Percentiles rank a stretch among this genome's conserved stretches.
Evolutionary conservation across 2,888 invertebrate species (phyloP).

Genomic region (Ceratothoa steindachneri): DNA sequence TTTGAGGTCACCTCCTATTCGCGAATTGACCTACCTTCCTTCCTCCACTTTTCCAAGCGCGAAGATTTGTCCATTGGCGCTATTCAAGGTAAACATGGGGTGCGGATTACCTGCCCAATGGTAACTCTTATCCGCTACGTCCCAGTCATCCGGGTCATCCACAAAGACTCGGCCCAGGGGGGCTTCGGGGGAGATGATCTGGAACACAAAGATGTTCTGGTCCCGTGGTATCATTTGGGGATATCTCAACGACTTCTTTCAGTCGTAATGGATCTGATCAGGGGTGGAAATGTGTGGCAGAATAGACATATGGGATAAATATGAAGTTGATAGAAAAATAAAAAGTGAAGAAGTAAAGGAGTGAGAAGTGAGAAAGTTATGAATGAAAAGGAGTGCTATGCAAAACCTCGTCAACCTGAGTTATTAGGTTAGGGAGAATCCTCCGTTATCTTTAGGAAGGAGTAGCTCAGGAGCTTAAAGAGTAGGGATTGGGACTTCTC

Average conservation of each 20-base stretch:
- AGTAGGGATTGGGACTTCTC: too few relatives aligned
- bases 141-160: constrained; percentile 21
- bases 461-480: too few relatives aligned
- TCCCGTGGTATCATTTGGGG: too few relatives aligned
- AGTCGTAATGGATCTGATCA: too few relatives aligned
- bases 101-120: constrained; percentile 13
- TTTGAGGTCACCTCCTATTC: too few relatives aligned
- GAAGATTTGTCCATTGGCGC: constrained; percentile 7
- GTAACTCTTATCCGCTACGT: constrained; percentile 15
- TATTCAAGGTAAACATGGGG: constrained; percentile 14
- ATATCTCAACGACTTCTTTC: too few relatives aligned
- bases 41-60: constrained; percentile 1
- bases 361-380: neutral
- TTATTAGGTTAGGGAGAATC: too few relatives aligned
- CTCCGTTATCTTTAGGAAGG: too few relatives aligned
- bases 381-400: neutral
- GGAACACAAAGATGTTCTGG: too few relatives aligned
- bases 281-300: too few relatives aligned
- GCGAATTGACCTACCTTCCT: neutral
- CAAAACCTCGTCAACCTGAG: too few relatives aligned
- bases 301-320: neutral
- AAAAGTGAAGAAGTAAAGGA: neutral
- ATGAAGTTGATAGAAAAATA: neutral
- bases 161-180: constrained; percentile 15
- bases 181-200: neutral